phyloP scores from a whole-genome alignment of 2,797 vertebrate genomes.

The Malacoraja senta region DNA sequence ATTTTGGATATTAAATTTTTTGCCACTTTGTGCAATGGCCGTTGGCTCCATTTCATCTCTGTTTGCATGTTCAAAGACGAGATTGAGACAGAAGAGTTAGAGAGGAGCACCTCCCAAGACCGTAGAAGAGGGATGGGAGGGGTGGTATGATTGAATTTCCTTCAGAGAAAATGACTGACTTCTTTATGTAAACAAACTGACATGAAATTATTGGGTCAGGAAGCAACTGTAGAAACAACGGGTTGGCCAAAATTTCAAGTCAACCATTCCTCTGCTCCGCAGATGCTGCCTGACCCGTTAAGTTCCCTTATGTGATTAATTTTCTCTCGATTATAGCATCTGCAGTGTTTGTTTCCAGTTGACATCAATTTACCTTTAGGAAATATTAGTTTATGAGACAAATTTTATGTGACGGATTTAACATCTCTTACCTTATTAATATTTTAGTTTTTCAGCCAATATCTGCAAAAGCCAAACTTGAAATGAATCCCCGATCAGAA shows the following conservation, averaged over 20 bases:
- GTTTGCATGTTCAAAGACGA: not conserved
- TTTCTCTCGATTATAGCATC: no score
- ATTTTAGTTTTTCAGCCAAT: conserved; percentile 83
- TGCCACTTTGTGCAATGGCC: not conserved
- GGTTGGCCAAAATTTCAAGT: no score
- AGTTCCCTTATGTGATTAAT: no score
- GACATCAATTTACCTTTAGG: not conserved
- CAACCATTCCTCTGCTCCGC: no score
- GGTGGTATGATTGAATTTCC: no score
- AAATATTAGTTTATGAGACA: not conserved
- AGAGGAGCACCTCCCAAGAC: not conserved
- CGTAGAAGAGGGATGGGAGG: no score
- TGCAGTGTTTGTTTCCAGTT: no score
- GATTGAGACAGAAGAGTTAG: not conserved
- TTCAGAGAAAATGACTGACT: not conserved
- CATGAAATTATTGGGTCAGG: not conserved
- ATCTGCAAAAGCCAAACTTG: conserved; percentile 83
- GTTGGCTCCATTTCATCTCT: not conserved
- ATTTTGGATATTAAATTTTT: not conserved
- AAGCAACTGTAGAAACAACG: no score
- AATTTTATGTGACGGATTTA: not conserved
- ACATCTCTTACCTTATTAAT: not conserved
- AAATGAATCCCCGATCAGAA: conserved; percentile 90
- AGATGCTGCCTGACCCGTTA: no score
- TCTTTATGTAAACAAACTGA: not conserved